Evolutionary conservation across 2,888 invertebrate species (phyloP).

Genomic region (Diplazon laetatorius): DNA sequence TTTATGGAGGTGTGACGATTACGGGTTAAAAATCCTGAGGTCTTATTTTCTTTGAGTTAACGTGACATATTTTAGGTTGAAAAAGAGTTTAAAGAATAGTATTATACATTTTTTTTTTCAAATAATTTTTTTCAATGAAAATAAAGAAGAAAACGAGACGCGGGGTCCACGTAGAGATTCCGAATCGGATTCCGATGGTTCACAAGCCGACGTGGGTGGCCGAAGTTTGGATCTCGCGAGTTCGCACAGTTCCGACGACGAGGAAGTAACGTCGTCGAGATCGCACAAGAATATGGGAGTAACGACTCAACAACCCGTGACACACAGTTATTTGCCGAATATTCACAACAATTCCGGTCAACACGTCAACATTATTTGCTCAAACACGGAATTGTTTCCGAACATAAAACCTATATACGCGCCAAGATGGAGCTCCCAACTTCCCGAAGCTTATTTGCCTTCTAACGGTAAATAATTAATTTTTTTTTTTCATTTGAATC

Average conservation of each 20-base stretch:
- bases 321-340: slow-evolving; percentile 85
- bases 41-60: no score
- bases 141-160: slow-evolving; percentile 73
- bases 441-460: slow-evolving; percentile 86
- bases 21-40: no score
- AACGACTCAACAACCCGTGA: slow-evolving; percentile 77
- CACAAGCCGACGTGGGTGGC: slow-evolving; percentile 86
- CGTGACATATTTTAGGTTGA: no score
- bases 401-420: slow-evolving; percentile 87
- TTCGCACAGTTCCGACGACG: slow-evolving; percentile 97
- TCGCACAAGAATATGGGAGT: slow-evolving; percentile 79
- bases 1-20: no score
- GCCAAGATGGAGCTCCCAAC: slow-evolving; percentile 87
- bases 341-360: slow-evolving; percentile 79
- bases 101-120: no score
- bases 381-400: slow-evolving; percentile 88
- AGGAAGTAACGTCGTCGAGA: slow-evolving; percentile 83
- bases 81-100: no score
- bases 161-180: slow-evolving; percentile 86
- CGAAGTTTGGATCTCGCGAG: slow-evolving; percentile 95
- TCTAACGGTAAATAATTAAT: slow-evolving; percentile 71
- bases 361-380: slow-evolving; percentile 81
- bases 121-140: no score
- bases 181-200: slow-evolving; percentile 92
- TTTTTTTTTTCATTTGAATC: not conserved